Conservation (phyloP, 2,797 vertebrate genomes). For the Poecilia gillii region DNA sequence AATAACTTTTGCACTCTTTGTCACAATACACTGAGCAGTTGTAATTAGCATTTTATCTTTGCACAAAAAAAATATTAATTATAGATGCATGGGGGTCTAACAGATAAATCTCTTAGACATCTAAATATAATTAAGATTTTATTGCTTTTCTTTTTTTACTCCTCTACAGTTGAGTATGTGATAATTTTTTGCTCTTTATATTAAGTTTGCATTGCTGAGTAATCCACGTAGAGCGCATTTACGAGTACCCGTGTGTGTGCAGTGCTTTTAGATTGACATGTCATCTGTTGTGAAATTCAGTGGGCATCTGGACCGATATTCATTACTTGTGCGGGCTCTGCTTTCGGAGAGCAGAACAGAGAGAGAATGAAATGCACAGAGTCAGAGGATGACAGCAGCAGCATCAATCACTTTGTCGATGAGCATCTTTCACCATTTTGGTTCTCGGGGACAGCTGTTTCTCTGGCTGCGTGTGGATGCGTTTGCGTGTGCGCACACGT, state of each 20-base stretch:
- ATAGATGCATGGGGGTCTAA: neutral
- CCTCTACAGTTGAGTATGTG: neutral
- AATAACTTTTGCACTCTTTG: neutral
- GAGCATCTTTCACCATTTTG: constrained; percentile 59
- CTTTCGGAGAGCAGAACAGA: constrained; percentile 37
- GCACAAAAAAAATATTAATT: neutral
- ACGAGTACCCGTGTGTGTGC: neutral
- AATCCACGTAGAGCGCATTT: neutral
- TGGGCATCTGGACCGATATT: constrained; percentile 70
- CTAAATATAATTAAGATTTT: constrained; percentile 4
- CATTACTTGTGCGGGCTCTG: constrained; percentile 64
- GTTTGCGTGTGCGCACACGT: constrained; percentile 19
- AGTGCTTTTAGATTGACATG: constrained; percentile 40
- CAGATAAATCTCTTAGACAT: neutral
- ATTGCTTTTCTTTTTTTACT: neutral
- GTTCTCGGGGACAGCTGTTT: constrained; percentile 65
- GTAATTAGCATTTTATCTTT: neutral
- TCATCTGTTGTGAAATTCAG: constrained; percentile 65
- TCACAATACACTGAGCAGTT: neutral
- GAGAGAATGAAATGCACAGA: constrained; percentile 20
- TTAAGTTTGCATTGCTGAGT: constrained; percentile 28
- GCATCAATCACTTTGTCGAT: constrained; percentile 76
- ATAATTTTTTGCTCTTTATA: constrained; percentile 4
- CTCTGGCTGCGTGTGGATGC: constrained; percentile 26
- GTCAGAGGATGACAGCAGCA: constrained; percentile 62